Percentiles rank a stretch among this genome's conserved stretches.
Conservation (phyloP, 2,113 vertebrate genomes). For the Synchiropus splendidus region DNA sequence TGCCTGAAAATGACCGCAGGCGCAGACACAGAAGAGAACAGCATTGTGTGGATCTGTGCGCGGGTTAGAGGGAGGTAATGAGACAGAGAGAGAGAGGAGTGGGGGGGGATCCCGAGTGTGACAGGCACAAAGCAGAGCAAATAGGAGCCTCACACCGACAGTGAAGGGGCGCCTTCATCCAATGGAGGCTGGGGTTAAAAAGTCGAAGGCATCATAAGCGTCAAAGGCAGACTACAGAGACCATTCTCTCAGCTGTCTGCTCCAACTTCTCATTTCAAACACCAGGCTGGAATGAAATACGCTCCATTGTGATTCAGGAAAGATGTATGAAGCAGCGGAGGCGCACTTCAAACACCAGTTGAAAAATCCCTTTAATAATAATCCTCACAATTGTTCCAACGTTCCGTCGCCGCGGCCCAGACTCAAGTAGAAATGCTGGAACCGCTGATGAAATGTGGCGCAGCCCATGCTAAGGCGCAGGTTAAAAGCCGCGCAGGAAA, state of each 20-base stretch:
- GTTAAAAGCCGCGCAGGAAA: slow-evolving; percentile 10
- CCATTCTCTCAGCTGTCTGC: slow-evolving; percentile 33
- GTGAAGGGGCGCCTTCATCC: slow-evolving; percentile 17
- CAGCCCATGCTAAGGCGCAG: too few species aligned
- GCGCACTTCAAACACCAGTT: slow-evolving; percentile 13
- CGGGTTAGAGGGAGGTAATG: slow-evolving; percentile 25
- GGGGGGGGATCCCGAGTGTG: slow-evolving; percentile 4
- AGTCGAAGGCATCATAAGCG: slow-evolving; percentile 48
- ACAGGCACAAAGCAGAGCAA: slow-evolving; percentile 18
- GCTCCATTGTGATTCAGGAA: slow-evolving; percentile 12
- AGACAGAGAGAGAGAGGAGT: slow-evolving; percentile 30
- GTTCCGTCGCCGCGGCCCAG: too few species aligned
- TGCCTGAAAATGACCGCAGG: slow-evolving; percentile 47
- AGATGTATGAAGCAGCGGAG: slow-evolving; percentile 6
- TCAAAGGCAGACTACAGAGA: slow-evolving; percentile 39
- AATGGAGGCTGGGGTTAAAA: slow-evolving; percentile 47
- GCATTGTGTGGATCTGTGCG: slow-evolving; percentile 22
- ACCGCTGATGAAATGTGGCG: too few species aligned
- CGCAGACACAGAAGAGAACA: slow-evolving; percentile 28
- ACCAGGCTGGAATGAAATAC: slow-evolving; percentile 35
- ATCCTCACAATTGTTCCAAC: slow-evolving; percentile 6
- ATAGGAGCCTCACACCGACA: slow-evolving; percentile 18
- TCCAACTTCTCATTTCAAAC: slow-evolving; percentile 26
- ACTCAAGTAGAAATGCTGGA: too few species aligned
- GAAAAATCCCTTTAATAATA: slow-evolving; percentile 38